phyloP scores from a whole-genome alignment of 2,113 vertebrate genomes.

The Oreochromis spilurus region DNA sequence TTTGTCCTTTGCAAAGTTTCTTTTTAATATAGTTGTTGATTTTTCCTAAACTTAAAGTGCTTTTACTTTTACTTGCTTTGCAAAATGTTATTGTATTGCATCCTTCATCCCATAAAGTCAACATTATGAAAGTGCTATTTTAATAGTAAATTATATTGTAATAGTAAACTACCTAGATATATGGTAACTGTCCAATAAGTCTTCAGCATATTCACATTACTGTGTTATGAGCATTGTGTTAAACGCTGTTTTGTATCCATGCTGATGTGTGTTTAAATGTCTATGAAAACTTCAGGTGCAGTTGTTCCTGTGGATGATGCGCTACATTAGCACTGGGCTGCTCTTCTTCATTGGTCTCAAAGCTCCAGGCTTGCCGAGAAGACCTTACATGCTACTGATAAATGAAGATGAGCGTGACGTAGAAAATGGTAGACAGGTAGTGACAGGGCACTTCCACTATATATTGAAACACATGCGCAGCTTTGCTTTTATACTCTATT shows the following conservation, averaged over 20 bases:
- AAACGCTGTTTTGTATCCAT: background rate
- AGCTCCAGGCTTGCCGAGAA: conserved; percentile 85
- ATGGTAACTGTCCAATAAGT: background rate
- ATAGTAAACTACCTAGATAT: background rate
- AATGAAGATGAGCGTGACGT: conserved; percentile 88
- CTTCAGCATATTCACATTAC: rapidly evolving
- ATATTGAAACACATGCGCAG: rapidly evolving
- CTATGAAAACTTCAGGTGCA: conserved; percentile 43
- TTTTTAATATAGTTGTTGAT: background rate
- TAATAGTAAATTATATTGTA: rapidly evolving
- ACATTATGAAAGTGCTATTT: rapidly evolving
- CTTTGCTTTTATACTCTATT: background rate
- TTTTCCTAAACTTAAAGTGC: background rate
- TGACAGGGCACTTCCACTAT: background rate
- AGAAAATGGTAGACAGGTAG: conserved; percentile 78
- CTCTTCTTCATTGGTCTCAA: conserved; percentile 87
- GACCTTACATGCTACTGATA: conserved; percentile 83
- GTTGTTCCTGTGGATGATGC: conserved; percentile 75
- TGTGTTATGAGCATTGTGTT: background rate
- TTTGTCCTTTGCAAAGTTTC: background rate
- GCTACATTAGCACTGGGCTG: conserved; percentile 77
- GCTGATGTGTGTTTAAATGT: background rate
- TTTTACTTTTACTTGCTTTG: background rate
- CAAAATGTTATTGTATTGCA: background rate
- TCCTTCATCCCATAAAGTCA: background rate